A percentile compares a stretch with the other conserved stretches of the same genome.
These are phyloP conservation scores for Lineus longissimus DNA, from an alignment of 1,140 invertebrate genomes.

Conservation along the genomic window DNA sequence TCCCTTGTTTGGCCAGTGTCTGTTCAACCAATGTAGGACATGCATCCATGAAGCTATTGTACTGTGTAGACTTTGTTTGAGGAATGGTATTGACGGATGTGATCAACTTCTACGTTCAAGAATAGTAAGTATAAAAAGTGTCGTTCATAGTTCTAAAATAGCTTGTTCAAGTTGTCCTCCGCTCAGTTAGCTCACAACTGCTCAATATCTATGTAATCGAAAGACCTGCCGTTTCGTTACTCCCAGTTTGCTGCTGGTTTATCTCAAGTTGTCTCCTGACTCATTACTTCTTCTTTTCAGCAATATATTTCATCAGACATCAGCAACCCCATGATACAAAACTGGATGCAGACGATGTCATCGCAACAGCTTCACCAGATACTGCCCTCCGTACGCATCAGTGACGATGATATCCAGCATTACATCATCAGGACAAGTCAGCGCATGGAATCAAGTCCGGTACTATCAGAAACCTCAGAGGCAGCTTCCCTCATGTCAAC, in stretches of 20 bases:
- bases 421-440: constrained; percentile 28
- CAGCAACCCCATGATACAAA: constrained; percentile 41
- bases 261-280: too few relatives aligned
- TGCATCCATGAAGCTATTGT: constrained; percentile 42
- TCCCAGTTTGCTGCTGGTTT: too few relatives aligned
- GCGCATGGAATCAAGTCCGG: constrained; percentile 8
- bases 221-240: too few relatives aligned
- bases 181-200: background rate
- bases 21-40: constrained; percentile 25
- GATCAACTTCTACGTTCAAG: constrained; percentile 44
- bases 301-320: constrained; percentile 32
- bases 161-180: too few relatives aligned
- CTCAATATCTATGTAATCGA: background rate
- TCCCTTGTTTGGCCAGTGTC: constrained; percentile 25
- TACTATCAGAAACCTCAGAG: constrained; percentile 8
- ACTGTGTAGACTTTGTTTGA: constrained; percentile 47
- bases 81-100: constrained; percentile 45
- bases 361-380: constrained; percentile 37
- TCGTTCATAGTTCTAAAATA: too few relatives aligned
- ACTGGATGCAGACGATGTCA: constrained; percentile 40
- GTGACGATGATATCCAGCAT: constrained; percentile 27
- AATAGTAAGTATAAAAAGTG: constrained; percentile 42
- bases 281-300: constrained; percentile 25
- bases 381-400: constrained; percentile 29
- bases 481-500: constrained; percentile 4